These are phyloP conservation scores for Suricata suricatta DNA, from an alignment of 2,113 vertebrate species.

Conservation along the genomic window DNA sequence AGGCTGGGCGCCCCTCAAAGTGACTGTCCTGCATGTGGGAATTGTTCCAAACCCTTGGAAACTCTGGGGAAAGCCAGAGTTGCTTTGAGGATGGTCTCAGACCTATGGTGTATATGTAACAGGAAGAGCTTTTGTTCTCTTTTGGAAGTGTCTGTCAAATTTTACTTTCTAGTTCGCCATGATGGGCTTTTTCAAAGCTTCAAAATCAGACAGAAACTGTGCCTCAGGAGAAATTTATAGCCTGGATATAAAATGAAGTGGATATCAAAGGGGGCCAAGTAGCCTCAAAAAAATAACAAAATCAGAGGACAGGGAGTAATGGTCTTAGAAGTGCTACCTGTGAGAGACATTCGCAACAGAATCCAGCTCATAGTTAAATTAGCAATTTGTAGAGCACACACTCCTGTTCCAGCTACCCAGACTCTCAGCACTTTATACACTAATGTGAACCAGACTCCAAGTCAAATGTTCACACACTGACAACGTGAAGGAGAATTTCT, in stretches of 20 bases:
- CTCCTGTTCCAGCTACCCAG: not conserved
- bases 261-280: conserved; percentile 54
- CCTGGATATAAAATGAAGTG: conserved; percentile 46
- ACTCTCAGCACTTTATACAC: conserved; percentile 47
- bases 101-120: not conserved
- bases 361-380: conserved; percentile 35
- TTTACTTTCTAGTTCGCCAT: conserved; percentile 38
- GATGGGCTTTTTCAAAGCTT: conserved; percentile 38
- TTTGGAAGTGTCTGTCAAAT: conserved; percentile 18
- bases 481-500: not conserved
- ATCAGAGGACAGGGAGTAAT: conserved; percentile 4
- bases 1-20: not conserved
- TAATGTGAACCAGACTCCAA: not conserved
- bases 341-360: conserved; percentile 30
- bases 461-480: not conserved
- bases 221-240: conserved; percentile 20
- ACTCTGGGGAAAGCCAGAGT: not conserved
- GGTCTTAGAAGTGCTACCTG: not conserved
- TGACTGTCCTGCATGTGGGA: not conserved
- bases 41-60: not conserved
- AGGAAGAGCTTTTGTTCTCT: not conserved
- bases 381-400: conserved; percentile 44
- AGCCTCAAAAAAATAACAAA: conserved; percentile 47
- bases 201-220: conserved; percentile 32
- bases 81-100: not conserved